Percentiles rank a stretch among this genome's conserved stretches.
Conservation (phyloP, 2,888 invertebrate species). For the Muschampia plurimacula region DNA sequence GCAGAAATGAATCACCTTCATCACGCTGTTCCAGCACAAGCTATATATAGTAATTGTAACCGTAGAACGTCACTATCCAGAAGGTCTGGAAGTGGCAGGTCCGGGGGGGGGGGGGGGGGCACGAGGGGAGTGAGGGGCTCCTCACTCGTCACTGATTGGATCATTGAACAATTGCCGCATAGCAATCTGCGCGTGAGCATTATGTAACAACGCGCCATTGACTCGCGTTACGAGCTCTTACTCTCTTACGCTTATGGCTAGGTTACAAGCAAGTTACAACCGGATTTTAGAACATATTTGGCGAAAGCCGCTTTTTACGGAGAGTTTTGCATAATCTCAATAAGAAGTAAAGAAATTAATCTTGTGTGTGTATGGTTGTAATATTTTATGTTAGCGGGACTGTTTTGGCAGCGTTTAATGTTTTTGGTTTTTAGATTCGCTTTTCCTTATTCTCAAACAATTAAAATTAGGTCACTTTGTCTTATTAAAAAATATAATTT, state of each 20-base stretch:
- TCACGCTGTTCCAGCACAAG: too few species aligned
- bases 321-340: background rate
- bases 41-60: background rate
- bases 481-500: too few species aligned
- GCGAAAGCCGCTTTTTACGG: conserved; percentile 22
- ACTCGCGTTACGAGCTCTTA: conserved; percentile 20
- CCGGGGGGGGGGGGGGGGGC: background rate
- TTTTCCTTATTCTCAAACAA: background rate
- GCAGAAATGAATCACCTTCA: too few species aligned
- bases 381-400: too few species aligned
- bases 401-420: background rate
- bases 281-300: conserved; percentile 9
- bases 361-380: background rate
- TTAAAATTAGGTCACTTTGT: too few species aligned
- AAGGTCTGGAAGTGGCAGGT: conserved; percentile 1
- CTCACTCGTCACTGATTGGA: conserved; percentile 65
- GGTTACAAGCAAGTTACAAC: conserved; percentile 5
- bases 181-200: conserved; percentile 55
- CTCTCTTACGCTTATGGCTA: conserved; percentile 8
- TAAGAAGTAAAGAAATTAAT: background rate
- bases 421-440: background rate
- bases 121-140: conserved; percentile 35
- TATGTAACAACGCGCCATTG: conserved; percentile 53
- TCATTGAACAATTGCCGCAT: conserved; percentile 74
- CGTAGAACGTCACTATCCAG: background rate